Evolutionary conservation across 2,113 vertebrate genomes (phyloP), one percentile per base, ranked within the genome.

Genomic region (Salvelinus fontinalis): DNA sequence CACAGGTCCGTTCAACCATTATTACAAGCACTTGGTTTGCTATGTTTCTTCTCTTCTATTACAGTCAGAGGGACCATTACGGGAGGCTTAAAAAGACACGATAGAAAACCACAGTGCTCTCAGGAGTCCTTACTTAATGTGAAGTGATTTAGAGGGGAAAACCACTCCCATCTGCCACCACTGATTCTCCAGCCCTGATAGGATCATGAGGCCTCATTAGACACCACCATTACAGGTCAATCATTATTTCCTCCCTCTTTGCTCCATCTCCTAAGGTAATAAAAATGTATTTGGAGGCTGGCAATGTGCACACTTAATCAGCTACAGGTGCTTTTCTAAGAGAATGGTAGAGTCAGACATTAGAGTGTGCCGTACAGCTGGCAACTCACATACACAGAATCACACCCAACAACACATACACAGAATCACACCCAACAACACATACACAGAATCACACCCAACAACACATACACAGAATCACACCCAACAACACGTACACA

Each of bases 121-220:
- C 65, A 29, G n/a, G 12, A 27, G 65, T 67, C 65, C 65, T 67
- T 31, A 67, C 49, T 79, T 67, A 74, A 70, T 59, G 69, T 44
- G 51, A 57, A 27, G 51, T 26, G 39, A 59, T 74, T 70, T 79
- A 78, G 48, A 49, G 14, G 59, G 39, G 44, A 73, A 74, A 78
- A 57, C 67, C 62, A 68, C 70, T 69, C n/a, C 29, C 71, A 51
- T 64, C n/a, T 64, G 57, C 44, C 48, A 48, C 74, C 34, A 49
- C 34, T 76, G 74, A 72, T 79, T 71, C 67, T 24, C 67, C 60
- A 57, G 76, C 31, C 49, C 72, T 79, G 79, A 79, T 78, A 67
- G 77, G 71, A 84, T 84, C 83, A 81, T 54, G 74, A 74, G 29
- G 62, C 60, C 74, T 84, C 83, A 81, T 84, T 84, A 84, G 79